phyloP scores from a whole-genome alignment of 2,113 vertebrate species.

The Stercorarius parasiticus region DNA sequence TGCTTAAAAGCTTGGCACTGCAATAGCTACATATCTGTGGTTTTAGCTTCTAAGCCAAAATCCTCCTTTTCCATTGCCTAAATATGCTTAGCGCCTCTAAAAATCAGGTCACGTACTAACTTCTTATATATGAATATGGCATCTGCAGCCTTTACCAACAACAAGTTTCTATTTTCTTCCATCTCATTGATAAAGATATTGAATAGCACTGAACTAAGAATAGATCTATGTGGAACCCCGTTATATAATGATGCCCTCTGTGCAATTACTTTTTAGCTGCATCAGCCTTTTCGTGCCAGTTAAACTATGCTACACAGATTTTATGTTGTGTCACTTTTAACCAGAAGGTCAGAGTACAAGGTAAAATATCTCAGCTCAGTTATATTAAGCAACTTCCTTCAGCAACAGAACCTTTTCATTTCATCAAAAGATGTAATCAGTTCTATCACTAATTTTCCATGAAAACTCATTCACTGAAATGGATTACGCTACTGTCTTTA shows the following conservation, averaged over 20 bases:
- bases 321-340: conserved; percentile 41
- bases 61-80: conserved; percentile 46
- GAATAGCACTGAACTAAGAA: conserved; percentile 64
- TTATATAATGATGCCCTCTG: conserved; percentile 64
- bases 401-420: conserved; percentile 31
- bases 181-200: conserved; percentile 69
- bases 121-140: conserved; percentile 69
- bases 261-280: conserved; percentile 60
- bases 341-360: conserved; percentile 47
- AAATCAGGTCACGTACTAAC: conserved; percentile 69
- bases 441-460: conserved; percentile 28
- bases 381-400: not conserved
- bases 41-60: conserved; percentile 49
- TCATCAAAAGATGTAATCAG: conserved; percentile 15
- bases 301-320: conserved; percentile 37
- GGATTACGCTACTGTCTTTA: not conserved
- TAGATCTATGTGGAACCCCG: conserved; percentile 58
- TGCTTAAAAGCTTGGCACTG: conserved; percentile 28
- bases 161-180: conserved; percentile 71
- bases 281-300: conserved; percentile 31
- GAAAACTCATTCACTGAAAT: conserved; percentile 26
- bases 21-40: conserved; percentile 8
- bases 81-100: conserved; percentile 30
- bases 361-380: conserved; percentile 13
- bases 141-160: conserved; percentile 69